These are phyloP conservation scores for Ophiodon elongatus DNA, from an alignment of 2,113 vertebrate species.

Conservation along the genomic window DNA sequence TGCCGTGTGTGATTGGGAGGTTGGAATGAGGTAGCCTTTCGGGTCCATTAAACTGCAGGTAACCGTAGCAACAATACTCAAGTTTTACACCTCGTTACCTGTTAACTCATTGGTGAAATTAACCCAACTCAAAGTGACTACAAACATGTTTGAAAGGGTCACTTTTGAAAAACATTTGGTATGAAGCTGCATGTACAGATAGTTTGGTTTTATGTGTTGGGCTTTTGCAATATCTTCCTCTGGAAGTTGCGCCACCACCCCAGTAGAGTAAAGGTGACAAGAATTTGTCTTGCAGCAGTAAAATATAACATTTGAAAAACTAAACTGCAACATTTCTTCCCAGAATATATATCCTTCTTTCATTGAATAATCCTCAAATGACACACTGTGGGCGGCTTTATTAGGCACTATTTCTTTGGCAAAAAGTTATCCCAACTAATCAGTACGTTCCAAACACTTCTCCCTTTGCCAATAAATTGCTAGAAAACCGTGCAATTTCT, in stretches of 20 bases:
- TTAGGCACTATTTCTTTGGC: background rate
- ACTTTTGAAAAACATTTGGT: background rate
- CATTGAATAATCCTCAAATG: constrained; percentile 1
- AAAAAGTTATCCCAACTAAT: background rate
- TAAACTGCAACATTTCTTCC: background rate
- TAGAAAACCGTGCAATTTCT: background rate
- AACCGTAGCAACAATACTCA: background rate
- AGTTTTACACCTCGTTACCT: too few species aligned
- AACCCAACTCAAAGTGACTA: background rate
- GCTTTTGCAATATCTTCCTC: background rate
- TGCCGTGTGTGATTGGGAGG: background rate
- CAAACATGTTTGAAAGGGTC: background rate
- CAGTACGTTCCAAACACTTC: background rate
- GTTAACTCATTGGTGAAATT: background rate
- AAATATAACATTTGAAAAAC: background rate
- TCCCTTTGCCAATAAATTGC: background rate
- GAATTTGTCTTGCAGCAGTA: background rate
- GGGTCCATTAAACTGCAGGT: background rate
- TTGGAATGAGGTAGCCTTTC: background rate
- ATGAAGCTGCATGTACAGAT: too few species aligned
- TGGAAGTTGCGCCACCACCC: background rate
- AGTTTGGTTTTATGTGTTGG: background rate
- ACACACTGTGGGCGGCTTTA: background rate
- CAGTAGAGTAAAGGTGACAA: background rate
- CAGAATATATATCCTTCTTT: background rate